Base-by-base conservation (phyloP, 2,113 vertebrate species). In the Thoracochromis brauschi region DNA sequence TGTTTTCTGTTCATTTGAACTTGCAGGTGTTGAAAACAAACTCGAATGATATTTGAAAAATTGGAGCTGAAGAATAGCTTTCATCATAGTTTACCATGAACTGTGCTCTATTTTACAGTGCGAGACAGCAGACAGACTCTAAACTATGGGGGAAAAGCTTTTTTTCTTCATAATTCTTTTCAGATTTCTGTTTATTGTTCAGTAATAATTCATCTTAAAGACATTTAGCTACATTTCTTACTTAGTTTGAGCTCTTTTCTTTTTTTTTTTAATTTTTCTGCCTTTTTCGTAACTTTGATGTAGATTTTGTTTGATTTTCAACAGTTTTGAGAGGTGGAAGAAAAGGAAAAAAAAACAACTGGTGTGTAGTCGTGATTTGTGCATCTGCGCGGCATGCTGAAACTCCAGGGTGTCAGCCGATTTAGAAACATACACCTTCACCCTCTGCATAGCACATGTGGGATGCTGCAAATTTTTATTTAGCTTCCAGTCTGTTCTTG, bases 401-500 rank as follows among this genome's bases (percentile, higher is more conserved):
- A 84, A 73, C 90, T 85, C 65, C 45, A 84, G 38, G 86, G 84
- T 31, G 85, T 85, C 55, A 5, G 71, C 17, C 40, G 68, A 88
- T 84, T 87, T 85, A 89, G 86, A 92, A 87, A 90, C 90, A 2
- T 54, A 89, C 90, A 89, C 90, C 86, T 89, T 84, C 68, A 33
- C 85, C 89, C 89, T 91, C 84, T 9, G 33, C 9, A 19, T 38
- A 85, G 84, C 90, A 93, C 94, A 94, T 92, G 93, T 94, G 91
- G 90, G 94, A 94, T 80, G 88, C 88, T 87, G 88, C 84, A 12
- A 85, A 49, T 88, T 87, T 94, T 91, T 91, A 93, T 95, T 93
- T 95, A 94, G 92, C 87, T 42, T 53, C 78, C 90, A 80, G 89
- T 65, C 90, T 94, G 92, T 91, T 91, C 88, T 63, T 81, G 40